Percentiles rank a stretch among this genome's conserved stretches.
These are phyloP conservation scores for Drosophila falleni DNA, from an alignment of 2,888 invertebrate species.

Conservation along the genomic window DNA sequence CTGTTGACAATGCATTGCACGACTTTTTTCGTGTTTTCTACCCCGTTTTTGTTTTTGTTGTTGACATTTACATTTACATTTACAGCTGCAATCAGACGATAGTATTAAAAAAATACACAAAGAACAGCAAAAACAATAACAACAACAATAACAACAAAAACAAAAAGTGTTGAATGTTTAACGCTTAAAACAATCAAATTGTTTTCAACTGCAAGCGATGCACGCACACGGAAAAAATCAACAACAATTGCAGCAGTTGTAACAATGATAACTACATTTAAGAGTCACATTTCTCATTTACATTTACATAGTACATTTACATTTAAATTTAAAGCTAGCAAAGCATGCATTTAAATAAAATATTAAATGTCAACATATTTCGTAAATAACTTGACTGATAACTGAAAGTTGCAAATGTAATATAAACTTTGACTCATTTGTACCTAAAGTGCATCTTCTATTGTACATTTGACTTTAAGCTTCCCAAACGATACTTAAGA, in stretches of 20 bases:
- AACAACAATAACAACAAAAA: slow-evolving; percentile 29
- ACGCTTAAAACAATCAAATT: slow-evolving; percentile 67
- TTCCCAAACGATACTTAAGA: no score
- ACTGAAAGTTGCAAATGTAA: no score
- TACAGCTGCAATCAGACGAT: slow-evolving; percentile 59
- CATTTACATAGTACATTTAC: slow-evolving; percentile 28
- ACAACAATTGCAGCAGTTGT: slow-evolving; percentile 17
- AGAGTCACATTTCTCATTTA: slow-evolving; percentile 29
- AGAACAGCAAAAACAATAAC: slow-evolving; percentile 11
- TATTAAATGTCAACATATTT: not conserved
- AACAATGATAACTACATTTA: slow-evolving; percentile 30
- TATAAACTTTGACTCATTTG: no score
- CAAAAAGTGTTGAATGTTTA: slow-evolving; percentile 51
- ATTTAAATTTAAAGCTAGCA: slow-evolving; percentile 16
- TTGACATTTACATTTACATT: slow-evolving; percentile 64
- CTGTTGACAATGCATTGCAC: slow-evolving; percentile 61
- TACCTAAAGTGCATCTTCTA: no score
- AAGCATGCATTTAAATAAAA: slow-evolving; percentile 10
- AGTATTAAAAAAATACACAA: slow-evolving; percentile 10
- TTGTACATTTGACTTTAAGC: no score
- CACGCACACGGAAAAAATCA: slow-evolving; percentile 21
- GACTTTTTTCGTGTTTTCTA: slow-evolving; percentile 36
- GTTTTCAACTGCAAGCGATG: slow-evolving; percentile 35
- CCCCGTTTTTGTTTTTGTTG: slow-evolving; percentile 28
- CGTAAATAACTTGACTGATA: not conserved